These are phyloP conservation scores for Apodemia duryi DNA, from an alignment of 2,888 invertebrate species.

Conservation along the genomic window DNA sequence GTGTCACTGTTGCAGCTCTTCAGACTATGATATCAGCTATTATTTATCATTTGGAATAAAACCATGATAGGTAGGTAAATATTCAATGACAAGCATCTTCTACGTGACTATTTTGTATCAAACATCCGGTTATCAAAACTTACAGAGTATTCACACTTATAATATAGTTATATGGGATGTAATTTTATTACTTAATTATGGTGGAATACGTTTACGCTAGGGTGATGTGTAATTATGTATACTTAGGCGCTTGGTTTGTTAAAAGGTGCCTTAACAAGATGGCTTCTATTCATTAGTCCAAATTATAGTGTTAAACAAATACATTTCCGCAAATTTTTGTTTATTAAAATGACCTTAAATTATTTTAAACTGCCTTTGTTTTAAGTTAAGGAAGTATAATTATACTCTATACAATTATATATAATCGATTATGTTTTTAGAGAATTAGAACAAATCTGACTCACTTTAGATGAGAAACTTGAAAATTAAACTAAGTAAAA, in stretches of 20 bases:
- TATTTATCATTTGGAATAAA: too few relatives aligned
- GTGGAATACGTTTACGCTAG: background rate
- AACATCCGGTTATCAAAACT: too few relatives aligned
- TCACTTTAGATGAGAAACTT: background rate
- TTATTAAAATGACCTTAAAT: conserved; percentile 1
- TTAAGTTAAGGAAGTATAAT: conserved; percentile 1
- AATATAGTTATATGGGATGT: background rate
- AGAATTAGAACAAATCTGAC: background rate
- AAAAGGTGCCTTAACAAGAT: conserved; percentile 1
- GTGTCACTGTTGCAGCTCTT: too few relatives aligned
- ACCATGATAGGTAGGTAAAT: too few relatives aligned
- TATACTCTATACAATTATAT: background rate
- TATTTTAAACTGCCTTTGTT: conserved; percentile 9
- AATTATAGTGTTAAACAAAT: background rate
- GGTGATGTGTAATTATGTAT: background rate
- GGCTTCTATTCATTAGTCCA: background rate
- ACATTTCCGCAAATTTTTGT: conserved; percentile 11
- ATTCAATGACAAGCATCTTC: too few relatives aligned
- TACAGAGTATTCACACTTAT: too few relatives aligned
- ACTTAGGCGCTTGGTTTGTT: background rate
- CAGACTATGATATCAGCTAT: too few relatives aligned
- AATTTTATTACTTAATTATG: background rate
- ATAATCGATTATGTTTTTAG: background rate
- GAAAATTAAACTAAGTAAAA: too few relatives aligned
- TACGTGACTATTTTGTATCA: too few relatives aligned